Evolutionary conservation across 2,797 vertebrate genomes (phyloP), one percentile per base, ranked within the genome.

Genomic region (Paedocypris micromegethes): DNA sequence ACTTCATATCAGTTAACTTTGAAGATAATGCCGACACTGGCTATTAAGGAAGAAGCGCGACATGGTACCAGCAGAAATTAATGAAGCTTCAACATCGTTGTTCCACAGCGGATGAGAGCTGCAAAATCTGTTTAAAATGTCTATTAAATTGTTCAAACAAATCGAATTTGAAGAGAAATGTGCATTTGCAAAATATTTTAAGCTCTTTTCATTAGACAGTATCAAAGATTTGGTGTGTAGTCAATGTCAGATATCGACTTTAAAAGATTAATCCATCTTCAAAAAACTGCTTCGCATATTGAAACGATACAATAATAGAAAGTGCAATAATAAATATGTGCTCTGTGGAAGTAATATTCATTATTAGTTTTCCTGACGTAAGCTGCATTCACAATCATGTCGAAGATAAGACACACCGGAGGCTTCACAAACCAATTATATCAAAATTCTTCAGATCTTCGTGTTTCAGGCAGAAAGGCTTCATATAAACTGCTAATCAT

Each of bases 1-100:
- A 63, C 59, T 70, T 41, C 68, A 62, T 63, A 70, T 63, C 68
- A 57, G 59, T 63, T 70, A 70, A 57, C 68, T 70, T 70, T 63
- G 53, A 56, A 63, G 59, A 70, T 70, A 63, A 63, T 50, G 46
- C 46, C 55, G 68, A 56, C 52, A 56, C 41, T 57, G 48, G 59
- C 68, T 62, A 70, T 70, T 64, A 63, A 63, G 59, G 7, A 60
- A 63, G 68, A 63, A 45, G 53, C 41, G 4, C 23, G 62, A 39
- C 23, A 40, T 63, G 59, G 44, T 50, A 50, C 46, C 58, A 62
- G 44, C 48, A 62, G 40, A 62, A 62, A 62, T 70, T 70, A 70
- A 70, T 50, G 59, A 69, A 62, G 58, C 67, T n/a, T 69, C 58
- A 69, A 43, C 58, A 43, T 55, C 52, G 49, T 7, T 59, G 4